Conservation (phyloP, 2,797 vertebrate genomes). For the Platalea minor region DNA sequence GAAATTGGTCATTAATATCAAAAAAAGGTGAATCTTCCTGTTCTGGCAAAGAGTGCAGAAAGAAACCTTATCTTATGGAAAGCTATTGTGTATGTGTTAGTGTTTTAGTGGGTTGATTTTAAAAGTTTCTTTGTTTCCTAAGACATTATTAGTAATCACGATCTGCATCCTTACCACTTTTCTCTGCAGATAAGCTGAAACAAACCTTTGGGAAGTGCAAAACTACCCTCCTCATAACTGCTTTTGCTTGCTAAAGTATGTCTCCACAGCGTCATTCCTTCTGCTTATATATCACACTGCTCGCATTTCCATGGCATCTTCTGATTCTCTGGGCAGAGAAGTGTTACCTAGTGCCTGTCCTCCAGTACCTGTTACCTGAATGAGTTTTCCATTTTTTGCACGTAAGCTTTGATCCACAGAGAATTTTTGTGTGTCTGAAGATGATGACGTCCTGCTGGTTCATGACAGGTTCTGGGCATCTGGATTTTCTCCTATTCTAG, state of each 20-base stretch:
- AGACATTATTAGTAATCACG: rapidly evolving
- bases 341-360: background rate
- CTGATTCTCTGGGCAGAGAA: background rate
- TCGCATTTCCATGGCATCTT: background rate
- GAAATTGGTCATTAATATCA: background rate
- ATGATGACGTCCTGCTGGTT: background rate
- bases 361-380: background rate
- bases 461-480: background rate
- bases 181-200: background rate
- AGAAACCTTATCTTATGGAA: background rate
- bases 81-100: rapidly evolving
- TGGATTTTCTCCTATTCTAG: background rate
- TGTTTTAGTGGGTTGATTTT: background rate
- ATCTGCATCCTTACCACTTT: background rate
- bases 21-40: background rate
- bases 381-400: background rate
- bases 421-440: background rate
- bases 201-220: background rate
- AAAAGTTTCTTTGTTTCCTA: background rate
- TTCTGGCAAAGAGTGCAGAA: background rate
- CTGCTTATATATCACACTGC: background rate
- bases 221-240: background rate
- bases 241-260: background rate
- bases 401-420: background rate
- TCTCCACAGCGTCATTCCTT: background rate